These are phyloP conservation scores for Bubo scandiacus DNA, from an alignment of 2,113 vertebrate genomes.

Conservation along the genomic window DNA sequence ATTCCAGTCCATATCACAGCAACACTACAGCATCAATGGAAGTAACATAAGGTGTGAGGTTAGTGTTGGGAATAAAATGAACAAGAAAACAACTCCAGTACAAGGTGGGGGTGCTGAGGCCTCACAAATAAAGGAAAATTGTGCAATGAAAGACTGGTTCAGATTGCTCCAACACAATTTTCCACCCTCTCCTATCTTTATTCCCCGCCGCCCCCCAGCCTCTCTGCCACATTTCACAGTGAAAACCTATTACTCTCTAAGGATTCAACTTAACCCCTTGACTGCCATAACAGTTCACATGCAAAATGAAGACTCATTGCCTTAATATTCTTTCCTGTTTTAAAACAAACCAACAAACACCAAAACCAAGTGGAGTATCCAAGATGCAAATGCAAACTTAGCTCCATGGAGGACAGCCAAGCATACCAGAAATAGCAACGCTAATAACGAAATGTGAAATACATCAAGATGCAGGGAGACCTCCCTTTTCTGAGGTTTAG, in stretches of 20 bases:
- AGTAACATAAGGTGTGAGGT: background rate
- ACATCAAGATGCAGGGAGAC: background rate
- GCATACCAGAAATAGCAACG: background rate
- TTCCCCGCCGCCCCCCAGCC: background rate
- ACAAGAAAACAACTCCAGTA: background rate
- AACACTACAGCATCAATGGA: background rate
- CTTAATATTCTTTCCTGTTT: background rate
- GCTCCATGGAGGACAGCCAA: background rate
- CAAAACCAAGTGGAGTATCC: background rate
- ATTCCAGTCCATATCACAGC: background rate
- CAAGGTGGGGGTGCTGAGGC: background rate
- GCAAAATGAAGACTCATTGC: background rate
- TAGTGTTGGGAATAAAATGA: background rate
- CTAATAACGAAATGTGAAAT: background rate
- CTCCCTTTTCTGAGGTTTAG: background rate
- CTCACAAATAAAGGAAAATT: background rate
- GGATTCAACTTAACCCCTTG: background rate
- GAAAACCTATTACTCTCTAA: background rate
- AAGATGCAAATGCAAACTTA: background rate
- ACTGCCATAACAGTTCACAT: background rate
- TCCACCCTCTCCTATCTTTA: background rate
- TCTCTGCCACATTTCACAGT: background rate
- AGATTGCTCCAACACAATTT: background rate
- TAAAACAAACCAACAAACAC: background rate
- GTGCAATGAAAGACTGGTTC: background rate